A percentile compares a stretch with the other conserved stretches of the same genome.
Evolutionary conservation across 2,113 vertebrate genomes (phyloP).

Genomic region (Oceanites oceanicus): DNA sequence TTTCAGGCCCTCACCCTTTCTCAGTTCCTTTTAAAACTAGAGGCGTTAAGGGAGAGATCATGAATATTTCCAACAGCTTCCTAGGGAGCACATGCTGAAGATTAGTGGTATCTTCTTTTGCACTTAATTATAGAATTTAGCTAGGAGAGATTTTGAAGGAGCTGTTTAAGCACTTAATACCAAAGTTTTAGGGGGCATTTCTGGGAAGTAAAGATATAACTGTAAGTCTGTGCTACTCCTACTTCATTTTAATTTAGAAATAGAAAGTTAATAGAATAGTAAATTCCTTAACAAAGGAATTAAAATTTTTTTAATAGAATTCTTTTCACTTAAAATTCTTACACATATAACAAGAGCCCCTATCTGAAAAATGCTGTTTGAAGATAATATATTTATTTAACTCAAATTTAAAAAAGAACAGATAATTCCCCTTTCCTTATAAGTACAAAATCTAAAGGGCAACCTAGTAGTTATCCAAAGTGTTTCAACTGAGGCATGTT

Average conservation of each 20-base stretch:
- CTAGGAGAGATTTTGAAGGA: neutral
- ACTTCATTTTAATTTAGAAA: neutral
- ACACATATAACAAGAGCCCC: neutral
- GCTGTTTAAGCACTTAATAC: neutral
- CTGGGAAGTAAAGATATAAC: neutral
- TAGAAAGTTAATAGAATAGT: neutral
- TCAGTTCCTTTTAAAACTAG: neutral
- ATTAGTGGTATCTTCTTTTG: neutral
- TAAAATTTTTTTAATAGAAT: neutral
- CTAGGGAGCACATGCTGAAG: neutral
- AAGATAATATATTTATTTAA: neutral
- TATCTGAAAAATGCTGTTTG: neutral
- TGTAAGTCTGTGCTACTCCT: neutral
- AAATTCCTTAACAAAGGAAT: neutral
- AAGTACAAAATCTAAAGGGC: slow-evolving; percentile 45
- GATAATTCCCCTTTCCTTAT: slow-evolving; percentile 30
- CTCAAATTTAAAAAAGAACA: neutral
- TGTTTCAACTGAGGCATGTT: slow-evolving; percentile 42
- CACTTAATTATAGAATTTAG: neutral
- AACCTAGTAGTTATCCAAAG: slow-evolving; percentile 26
- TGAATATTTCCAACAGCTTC: neutral
- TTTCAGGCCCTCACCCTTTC: neutral
- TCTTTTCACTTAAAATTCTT: neutral
- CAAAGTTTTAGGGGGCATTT: neutral
- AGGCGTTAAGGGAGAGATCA: neutral